These are phyloP conservation scores for Uloborus plumipes DNA, from an alignment of 2,888 invertebrate genomes.

Conservation along the genomic window DNA sequence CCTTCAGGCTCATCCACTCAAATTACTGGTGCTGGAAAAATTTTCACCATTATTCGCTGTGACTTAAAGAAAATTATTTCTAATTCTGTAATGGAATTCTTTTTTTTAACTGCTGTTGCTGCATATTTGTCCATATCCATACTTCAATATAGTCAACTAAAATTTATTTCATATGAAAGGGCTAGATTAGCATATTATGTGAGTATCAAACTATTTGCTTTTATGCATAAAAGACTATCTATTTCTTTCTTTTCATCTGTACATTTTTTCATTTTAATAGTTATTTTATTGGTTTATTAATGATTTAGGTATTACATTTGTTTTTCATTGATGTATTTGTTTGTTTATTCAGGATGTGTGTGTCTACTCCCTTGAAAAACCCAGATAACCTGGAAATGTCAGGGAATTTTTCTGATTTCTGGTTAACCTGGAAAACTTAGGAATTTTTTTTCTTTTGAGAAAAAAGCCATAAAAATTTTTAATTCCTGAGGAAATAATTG, in stretches of 20 bases:
- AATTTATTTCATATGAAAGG: conserved; percentile 30
- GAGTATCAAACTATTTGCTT: conserved; percentile 4
- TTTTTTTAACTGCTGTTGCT: conserved; percentile 25
- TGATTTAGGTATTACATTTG: no score
- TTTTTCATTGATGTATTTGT: no score
- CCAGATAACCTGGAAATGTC: no score
- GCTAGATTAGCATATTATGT: conserved; percentile 35
- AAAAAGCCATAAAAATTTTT: no score
- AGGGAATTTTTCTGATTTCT: no score
- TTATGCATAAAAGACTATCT: neutral
- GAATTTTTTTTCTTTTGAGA: no score
- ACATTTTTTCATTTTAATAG: neutral
- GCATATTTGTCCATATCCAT: conserved; percentile 34
- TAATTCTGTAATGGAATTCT: conserved; percentile 22
- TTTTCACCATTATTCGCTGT: conserved; percentile 18
- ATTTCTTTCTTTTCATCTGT: neutral
- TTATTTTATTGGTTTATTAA: no score
- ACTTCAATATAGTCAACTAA: conserved; percentile 30
- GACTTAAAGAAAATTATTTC: conserved; percentile 24
- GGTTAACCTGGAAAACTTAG: no score
- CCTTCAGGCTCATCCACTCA: conserved; percentile 22
- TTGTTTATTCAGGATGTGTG: no score
- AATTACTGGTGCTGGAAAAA: conserved; percentile 2
- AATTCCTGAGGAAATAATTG: no score
- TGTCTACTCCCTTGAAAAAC: no score